These are phyloP conservation scores for Rallus crepitans DNA, from an alignment of 2,797 vertebrate genomes.

Conservation along the genomic window DNA sequence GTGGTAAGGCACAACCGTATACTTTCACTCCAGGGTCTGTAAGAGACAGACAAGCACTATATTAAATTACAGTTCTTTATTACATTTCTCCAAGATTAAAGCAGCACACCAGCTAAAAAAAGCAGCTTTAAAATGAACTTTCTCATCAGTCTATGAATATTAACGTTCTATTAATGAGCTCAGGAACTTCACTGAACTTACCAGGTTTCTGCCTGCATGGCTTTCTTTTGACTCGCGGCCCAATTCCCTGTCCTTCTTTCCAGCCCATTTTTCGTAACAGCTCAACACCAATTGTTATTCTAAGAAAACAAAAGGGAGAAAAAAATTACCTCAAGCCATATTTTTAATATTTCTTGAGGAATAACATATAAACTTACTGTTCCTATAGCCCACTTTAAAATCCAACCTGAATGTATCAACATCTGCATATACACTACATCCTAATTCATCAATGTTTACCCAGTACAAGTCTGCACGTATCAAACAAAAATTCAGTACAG, in stretches of 20 bases:
- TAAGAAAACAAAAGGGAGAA: conserved; percentile 47
- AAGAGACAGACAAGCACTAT: background rate
- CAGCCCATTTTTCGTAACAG: conserved; percentile 94
- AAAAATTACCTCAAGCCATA: background rate
- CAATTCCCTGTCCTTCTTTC: conserved; percentile 95
- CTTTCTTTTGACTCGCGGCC: conserved; percentile 92
- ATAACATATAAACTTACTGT: background rate
- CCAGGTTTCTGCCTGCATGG: conserved; percentile 81
- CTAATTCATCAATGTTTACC: background rate
- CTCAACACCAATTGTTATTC: conserved; percentile 90
- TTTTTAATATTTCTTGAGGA: background rate
- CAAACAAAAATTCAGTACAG: background rate
- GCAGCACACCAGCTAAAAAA: background rate
- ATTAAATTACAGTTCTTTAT: background rate
- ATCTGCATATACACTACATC: background rate
- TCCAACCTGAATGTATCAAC: background rate
- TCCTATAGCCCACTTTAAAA: background rate
- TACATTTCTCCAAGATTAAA: background rate
- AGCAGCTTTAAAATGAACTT: background rate
- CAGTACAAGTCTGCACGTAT: background rate
- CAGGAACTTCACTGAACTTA: conserved; percentile 44
- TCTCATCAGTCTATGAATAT: background rate
- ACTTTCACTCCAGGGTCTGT: conserved; percentile 76
- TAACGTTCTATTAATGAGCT: background rate
- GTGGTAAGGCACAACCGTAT: conserved; percentile 83